Base-by-base conservation (phyloP, 2,888 invertebrate species). In the Philaethria dido region DNA sequence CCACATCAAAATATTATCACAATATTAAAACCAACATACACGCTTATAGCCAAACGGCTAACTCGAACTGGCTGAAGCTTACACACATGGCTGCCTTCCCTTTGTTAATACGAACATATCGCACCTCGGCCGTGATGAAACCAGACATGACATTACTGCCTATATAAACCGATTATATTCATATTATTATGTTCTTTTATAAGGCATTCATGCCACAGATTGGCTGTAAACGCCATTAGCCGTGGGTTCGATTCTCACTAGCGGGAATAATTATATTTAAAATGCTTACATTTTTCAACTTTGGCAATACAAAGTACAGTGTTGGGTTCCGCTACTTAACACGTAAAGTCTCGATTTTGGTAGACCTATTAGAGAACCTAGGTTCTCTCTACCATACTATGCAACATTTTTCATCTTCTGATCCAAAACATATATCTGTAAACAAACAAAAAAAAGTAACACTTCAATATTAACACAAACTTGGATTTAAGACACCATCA, bases 41-140 rank as follows among this genome's bases (percentile, higher is more conserved):
- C 16, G 16, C 33, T 33, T 52, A 29, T 45, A 45, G 33, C 29
- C 29, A 33, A 45, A 45, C 60, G 45, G 44, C 33, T 29, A 45
- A 33, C 45, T 60, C 33, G 45, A 60, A 60, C 44, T 33, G 60
- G 45, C 45, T 33, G 60, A 14, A 45, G 60, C 60, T 18, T 25
- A 60, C 45, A 60, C 59, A 25, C 60, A 45, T 60, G 60, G 18
- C 29, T 29, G 60, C 60, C 45, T 45, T 33, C 44, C 60, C 60
- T 60, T 60, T 60, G 60, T 60, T 60, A 60, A 60, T 45, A 60
- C 16, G 45, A 45, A 45, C 52, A 29, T 60, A 45, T 45, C 60
- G 60, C 60, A 60, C 45, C 45, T 60, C 60, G 60, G n/a, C 57
- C 42, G 57, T 57, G 42, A 22, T 39, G 22, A 22, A 22, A 16